Conservation (phyloP, 2,888 invertebrate species). For the Ypsolopha scabrella region DNA sequence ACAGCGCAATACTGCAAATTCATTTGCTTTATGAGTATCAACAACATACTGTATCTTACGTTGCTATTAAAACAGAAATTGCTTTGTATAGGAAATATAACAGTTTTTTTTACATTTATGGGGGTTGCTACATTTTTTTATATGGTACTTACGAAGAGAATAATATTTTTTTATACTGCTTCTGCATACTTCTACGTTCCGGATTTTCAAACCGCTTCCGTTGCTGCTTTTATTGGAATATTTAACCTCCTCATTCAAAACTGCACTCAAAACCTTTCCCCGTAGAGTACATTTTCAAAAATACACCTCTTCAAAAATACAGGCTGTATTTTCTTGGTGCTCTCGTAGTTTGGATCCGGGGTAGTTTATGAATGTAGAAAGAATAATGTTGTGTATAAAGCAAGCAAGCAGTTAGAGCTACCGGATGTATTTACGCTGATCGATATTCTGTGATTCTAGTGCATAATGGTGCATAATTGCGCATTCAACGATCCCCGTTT, state of each 20-base stretch:
- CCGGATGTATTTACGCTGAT: conserved; percentile 17
- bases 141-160: too few relatives aligned
- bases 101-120: too few relatives aligned
- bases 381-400: conserved; percentile 23
- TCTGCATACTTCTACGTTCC: not conserved
- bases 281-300: conserved; percentile 18
- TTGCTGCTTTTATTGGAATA: not conserved
- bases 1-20: too few relatives aligned
- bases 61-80: too few relatives aligned
- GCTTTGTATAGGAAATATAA: too few relatives aligned
- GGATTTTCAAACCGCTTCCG: not conserved
- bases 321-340: conserved; percentile 34
- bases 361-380: conserved; percentile 35
- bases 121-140: too few relatives aligned
- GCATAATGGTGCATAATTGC: too few relatives aligned
- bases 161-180: too few relatives aligned
- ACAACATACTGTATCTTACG: too few relatives aligned
- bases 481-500: too few relatives aligned
- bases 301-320: conserved; percentile 19
- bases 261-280: conserved; percentile 12
- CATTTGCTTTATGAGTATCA: too few relatives aligned
- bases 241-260: not conserved
- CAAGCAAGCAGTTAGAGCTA: conserved; percentile 10
- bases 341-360: conserved; percentile 34
- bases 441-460: conserved; percentile 20